Evolutionary conservation across 2,888 invertebrate species (phyloP), one percentile per base, ranked within the genome.

Genomic region (Taenaris catops): DNA sequence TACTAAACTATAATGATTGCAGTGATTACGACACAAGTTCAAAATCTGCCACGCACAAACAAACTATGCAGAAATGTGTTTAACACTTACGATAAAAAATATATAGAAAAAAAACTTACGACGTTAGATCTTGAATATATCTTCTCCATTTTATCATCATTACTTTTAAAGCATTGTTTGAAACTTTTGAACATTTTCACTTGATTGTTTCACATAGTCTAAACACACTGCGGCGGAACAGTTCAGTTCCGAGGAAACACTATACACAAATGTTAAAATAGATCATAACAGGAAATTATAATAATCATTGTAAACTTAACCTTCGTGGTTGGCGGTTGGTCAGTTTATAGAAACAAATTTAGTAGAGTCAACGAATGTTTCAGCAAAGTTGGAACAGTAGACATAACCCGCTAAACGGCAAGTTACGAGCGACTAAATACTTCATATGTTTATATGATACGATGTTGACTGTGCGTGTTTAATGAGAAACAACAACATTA

Each of bases 281-380:
- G 27, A 33, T 29, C 36, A 33, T 25, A 25, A 41, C 43, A 50
- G 25, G 29, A 27, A 44, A 44, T 44, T 49, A 49, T 52, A 46
- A 39, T 31, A 35, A 29, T 37, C 35, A 42, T 46, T 46, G 53
- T 40, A 23, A 35, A 16, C 18, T 16, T 61, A 60, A 53, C 57
- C 63, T 59, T 49, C 55, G 49, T 53, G 48, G 55, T 53, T 45
- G 48, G 38, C 56, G 58, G 58, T 65, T 63, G 57, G 56, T 56
- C 56, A 58, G 67, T 14, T 8, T 8, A 1, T 7, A 8, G 19
- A 7, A 17, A 7, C 7, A 19, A 19, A 7, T 19, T 19, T 19
- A 14, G 2, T 14, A 14, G 14, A 14, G 14, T 14, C 4, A 4
- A 4, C 2, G 4, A 14, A 2, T 14, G 14, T 14, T 2, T 14